Percentiles rank a stretch among this genome's conserved stretches.
Conservation (phyloP, 23 tunicate genomes). For the Ciona savignyi region DNA sequence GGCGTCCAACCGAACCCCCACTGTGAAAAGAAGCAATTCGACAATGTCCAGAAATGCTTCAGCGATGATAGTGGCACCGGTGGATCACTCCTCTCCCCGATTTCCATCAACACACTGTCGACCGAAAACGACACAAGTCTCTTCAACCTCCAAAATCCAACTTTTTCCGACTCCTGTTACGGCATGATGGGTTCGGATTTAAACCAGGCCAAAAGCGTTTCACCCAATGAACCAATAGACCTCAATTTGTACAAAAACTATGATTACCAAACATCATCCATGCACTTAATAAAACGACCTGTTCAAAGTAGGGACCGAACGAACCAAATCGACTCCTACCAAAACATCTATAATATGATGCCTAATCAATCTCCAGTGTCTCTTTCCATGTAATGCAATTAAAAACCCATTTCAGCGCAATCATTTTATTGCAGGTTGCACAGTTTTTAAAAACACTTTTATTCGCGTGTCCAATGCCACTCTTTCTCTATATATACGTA, state of each 20-base stretch:
- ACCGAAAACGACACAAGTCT: neutral
- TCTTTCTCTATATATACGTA: no score
- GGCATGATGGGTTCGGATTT: neutral
- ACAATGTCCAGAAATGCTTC: slow-evolving; percentile 8
- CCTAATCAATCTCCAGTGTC: neutral
- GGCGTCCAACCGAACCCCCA: neutral
- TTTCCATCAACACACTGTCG: slow-evolving; percentile 1
- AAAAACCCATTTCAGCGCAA: no score
- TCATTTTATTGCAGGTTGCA: no score
- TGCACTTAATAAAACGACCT: neutral
- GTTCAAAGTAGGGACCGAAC: neutral
- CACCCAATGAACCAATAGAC: neutral
- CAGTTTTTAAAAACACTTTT: no score
- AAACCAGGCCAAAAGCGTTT: neutral
- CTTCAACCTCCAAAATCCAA: neutral
- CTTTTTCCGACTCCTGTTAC: neutral
- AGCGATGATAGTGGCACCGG: slow-evolving; percentile 38
- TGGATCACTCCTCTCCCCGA: slow-evolving; percentile 12
- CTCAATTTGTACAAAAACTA: neutral
- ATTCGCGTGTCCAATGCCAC: no score
- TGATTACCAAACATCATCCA: neutral
- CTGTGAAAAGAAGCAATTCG: neutral
- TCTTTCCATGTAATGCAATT: neutral
- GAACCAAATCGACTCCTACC: neutral
- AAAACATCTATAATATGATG: neutral